Base-by-base conservation (phyloP, 2,888 invertebrate genomes). In the Xanthia togata region DNA sequence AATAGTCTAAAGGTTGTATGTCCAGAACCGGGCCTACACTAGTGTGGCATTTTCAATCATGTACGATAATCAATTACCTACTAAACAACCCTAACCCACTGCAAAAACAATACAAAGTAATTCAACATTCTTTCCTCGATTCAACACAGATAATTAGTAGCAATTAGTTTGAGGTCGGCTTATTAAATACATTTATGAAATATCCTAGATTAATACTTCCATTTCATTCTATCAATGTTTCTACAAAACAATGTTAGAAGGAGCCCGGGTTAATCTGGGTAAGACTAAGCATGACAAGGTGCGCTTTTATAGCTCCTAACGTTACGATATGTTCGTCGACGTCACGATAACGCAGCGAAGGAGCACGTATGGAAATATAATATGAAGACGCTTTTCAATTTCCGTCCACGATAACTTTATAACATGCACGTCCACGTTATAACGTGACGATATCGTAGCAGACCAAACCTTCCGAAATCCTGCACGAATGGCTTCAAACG, bases 111-210 rank as follows among this genome's bases (percentile, higher is more conserved):
- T 12, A 64, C 41, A 62, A 71, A 76, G 23, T 59, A 69, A 50
- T 53, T 69, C 44, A 53, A 41, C 65, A 80, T 84, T 76, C 44
- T 50, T 70, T 67, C 60, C 71, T 82, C 20, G 62, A 75, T 70
- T 82, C 79, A 55, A 75, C 69, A 79, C 60, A 14, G 79, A 70
- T 70, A 81, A 78, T 81, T 26, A 65, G 35, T 44, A 23, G n/a
- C n/a, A 70, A 83, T 83, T 79, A 78, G 0, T 50, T 70, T 41
- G n/a, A 82, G 53, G 57, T 31, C 74, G 68, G 64, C 4, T 26
- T 23, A 64, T 71, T 69, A 44, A 26, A 64, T 71, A 26, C 4
- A 63, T 62, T 4, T 47, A 12, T 31, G 12, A 20, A 62, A 78
- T 78, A 26, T 81, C 1, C 38, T n/a, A 11, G 35, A 47, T 26